Base-by-base conservation (phyloP, 2,113 vertebrate genomes). In the Hydrochoerus hydrochaeris region DNA sequence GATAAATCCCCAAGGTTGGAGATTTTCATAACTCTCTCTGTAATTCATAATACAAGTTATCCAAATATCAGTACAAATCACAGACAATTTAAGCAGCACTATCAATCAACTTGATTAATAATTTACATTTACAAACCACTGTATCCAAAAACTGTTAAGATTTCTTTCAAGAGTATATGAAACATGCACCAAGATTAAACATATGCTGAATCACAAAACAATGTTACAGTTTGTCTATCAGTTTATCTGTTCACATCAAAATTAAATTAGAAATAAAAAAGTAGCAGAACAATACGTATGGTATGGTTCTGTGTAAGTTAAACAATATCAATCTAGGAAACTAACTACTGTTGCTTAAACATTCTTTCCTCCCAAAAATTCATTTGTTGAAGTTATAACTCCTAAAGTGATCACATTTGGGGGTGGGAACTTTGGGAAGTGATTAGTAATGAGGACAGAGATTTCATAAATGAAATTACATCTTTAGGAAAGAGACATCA, bases 21-120 rank as follows among this genome's bases (percentile, higher is more conserved):
- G 35, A 58, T 69, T 75, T 80, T 84, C 94, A 83, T 91, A 58
- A 4, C 93, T 96, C 49, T 78, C 28, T 93, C 41, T 69, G 44
- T 75, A 90, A 71, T 13, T 80, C 7, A 44, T 87, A 87, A 3
- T 58, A 80, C 14, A 91, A 75, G 14, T 44, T 87, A 32, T 81
- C 2, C 88, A 91, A 77, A 71, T 60, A 57, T 85, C 46, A 95
- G 10, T 86, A 41, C 24, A 81, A 9, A 28, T 46, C 52, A 60
- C 5, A 60, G 24, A 63, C 62, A 12, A 85, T 60, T 81, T 60
- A 73, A 94, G 71, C 7, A 89, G 22, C 2, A 35, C 7, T 85
- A 49, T 86, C 52, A 86, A 35, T 93, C 65, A 86, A 80, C 58
- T 44, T 85, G 24, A 83, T 58, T 77, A 77, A 5, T 86, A 84